phyloP scores from a whole-genome alignment of 64 coral and sea anemone species.

The Anthopleura sola region DNA sequence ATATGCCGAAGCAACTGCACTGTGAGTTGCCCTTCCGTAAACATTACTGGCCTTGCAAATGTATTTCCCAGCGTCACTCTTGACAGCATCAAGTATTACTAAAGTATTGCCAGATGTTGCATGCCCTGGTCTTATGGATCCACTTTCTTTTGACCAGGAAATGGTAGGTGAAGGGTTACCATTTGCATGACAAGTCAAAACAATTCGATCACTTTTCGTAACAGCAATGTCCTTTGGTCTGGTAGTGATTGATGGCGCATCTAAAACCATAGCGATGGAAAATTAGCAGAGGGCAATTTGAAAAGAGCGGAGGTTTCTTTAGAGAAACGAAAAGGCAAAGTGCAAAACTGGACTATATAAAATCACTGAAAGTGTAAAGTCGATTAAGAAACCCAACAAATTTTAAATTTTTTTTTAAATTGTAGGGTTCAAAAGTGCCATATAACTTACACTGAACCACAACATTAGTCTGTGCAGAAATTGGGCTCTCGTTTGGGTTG shows the following conservation, averaged over 20 bases:
- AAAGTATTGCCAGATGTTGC: background rate
- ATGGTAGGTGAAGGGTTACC: background rate
- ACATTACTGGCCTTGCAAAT: background rate
- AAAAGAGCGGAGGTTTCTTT: too few species aligned
- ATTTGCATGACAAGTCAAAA: background rate
- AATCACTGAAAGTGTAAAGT: too few species aligned
- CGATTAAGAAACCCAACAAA: too few species aligned
- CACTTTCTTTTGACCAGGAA: background rate
- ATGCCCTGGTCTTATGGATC: background rate
- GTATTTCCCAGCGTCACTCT: background rate
- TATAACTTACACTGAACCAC: conserved; percentile 14
- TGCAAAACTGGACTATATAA: too few species aligned
- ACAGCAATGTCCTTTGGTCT: background rate
- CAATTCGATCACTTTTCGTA: background rate
- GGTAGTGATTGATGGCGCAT: background rate
- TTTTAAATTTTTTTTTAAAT: too few species aligned
- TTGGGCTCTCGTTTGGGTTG: conserved; percentile 16
- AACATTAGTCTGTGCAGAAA: background rate
- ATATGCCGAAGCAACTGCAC: background rate
- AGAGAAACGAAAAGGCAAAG: too few species aligned
- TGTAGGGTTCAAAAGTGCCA: too few species aligned
- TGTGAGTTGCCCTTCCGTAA: background rate
- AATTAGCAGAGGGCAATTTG: background rate
- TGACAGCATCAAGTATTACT: background rate
- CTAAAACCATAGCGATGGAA: background rate